Conservation (phyloP, 2,113 vertebrate species). For the Serilophus lunatus region DNA sequence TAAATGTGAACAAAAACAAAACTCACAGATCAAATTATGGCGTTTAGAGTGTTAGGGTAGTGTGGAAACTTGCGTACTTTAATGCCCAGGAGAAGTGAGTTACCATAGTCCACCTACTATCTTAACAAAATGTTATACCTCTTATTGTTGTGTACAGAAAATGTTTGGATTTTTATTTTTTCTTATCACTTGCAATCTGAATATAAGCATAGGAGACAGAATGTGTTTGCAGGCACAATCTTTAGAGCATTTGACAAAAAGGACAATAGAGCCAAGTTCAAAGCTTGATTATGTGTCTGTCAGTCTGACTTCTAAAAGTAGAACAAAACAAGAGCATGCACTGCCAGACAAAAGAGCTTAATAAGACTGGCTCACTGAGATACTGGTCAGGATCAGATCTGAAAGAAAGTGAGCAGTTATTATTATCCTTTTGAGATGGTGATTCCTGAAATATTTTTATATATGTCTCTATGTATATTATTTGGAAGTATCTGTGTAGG, state of each 20-base stretch:
- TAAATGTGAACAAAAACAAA: neutral
- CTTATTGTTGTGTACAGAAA: neutral
- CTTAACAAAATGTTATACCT: neutral
- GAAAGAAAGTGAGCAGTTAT: neutral
- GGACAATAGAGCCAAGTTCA: neutral
- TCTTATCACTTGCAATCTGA: neutral
- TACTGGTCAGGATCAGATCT: neutral
- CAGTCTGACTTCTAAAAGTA: neutral
- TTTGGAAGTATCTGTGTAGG: neutral
- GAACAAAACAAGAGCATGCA: neutral
- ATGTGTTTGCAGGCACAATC: neutral
- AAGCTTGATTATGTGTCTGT: neutral
- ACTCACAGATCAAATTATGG: neutral
- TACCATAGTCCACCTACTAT: neutral
- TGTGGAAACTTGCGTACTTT: neutral
- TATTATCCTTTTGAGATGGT: neutral
- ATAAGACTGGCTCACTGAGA: neutral
- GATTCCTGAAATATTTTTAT: neutral
- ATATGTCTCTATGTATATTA: neutral
- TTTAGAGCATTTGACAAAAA: neutral
- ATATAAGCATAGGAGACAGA: neutral
- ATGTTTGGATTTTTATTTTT: neutral
- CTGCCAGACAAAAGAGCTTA: neutral
- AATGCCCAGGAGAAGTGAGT: neutral
- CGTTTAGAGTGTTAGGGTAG: neutral